Evolutionary conservation across 2,797 vertebrate genomes (phyloP), one percentile per base, ranked within the genome.

Genomic region (Clarias pachynema): DNA sequence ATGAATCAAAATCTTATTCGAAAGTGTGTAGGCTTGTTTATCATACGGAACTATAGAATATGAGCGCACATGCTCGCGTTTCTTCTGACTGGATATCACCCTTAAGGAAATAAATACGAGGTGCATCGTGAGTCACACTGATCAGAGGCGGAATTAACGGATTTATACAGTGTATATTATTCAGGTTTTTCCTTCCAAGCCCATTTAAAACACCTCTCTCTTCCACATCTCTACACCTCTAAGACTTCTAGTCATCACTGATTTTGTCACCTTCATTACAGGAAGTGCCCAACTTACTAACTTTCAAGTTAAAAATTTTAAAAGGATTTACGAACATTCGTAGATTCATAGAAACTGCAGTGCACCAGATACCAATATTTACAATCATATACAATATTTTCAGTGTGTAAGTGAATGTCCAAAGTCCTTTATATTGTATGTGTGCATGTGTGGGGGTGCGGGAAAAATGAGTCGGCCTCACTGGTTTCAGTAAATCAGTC

Each of bases 1-100:
- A 49, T 57, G 34, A 59, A 84, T 79, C 63, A 70, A 44, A 70
- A 49, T 69, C 56, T 72, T 37, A 53, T 85, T 85, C n/a, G 31
- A 57, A 81, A 73, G 22, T 40, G 22, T 40, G 75, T 0, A 4
- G 18, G 26, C 53, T 78, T 34, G 20, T n/a, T 63, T n/a, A 26
- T 79, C 24, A 44, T 63, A 44, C 22, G 44, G 26, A 31, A 60
- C 62, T 57, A 12, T 72, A n/a, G 6, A 40, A 62, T 31, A 37
- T 5, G 34, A 70, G 14, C 0, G 16, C 18, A 20, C 24, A 57
- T n/a, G 16, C 56, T 84, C 10, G 62, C 59, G 18, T 29, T 49
- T 60, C 56, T 62, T 31, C 5, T 69, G 56, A 6, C 72, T 53
- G 15, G n/a, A 53, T 29, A 75, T 56, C 0, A 16, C 49, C 29